Base-by-base conservation (phyloP, 2,888 invertebrate species). In the Idaea straminata region DNA sequence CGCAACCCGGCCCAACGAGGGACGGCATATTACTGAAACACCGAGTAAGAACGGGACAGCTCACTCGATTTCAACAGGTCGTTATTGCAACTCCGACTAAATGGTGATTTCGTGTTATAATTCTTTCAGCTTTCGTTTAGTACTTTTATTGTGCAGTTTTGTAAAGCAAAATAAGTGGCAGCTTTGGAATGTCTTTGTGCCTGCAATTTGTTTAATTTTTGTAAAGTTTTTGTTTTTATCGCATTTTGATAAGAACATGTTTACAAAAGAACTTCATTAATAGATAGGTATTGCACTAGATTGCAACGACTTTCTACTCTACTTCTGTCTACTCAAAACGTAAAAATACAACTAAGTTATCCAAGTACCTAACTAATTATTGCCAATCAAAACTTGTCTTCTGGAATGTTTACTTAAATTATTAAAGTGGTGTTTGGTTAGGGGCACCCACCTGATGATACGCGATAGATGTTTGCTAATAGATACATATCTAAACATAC, bases 11-110 rank as follows among this genome's bases (percentile, higher is more conserved):
- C 69, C 63, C 74, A 68, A 80, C 88, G 76, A 80, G 86, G 82
- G 88, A 90, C 83, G 78, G 78, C 83, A 66, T 62, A 85, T 85
- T 86, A 83, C 72, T 69, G 69, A 72, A 68, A 71, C 64, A 69
- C 68, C 68, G 73, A 72, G 86, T 69, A 73, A 85, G 88, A 91
- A 79, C 80, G 83, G 81, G 90, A 91, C 83, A 78, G 59, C 72
- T 77, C 78, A 79, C 77, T 81, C 84, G 79, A 83, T 89, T 88
- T 91, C 92, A 92, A 91, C 92, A 92, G 92, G 92, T 92, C 91
- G 89, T 89, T 91, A 90, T 87, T 88, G 88, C 87, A 86, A 87
- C 86, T 86, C 80, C 83, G 78, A 85, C 85, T 89, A 86, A 91
- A 88, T 88, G 87, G 89, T 87, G 89, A 86, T 89, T 85, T 80